These are phyloP conservation scores for Aix galericulata DNA, from an alignment of 2,113 vertebrate genomes.

Conservation along the genomic window DNA sequence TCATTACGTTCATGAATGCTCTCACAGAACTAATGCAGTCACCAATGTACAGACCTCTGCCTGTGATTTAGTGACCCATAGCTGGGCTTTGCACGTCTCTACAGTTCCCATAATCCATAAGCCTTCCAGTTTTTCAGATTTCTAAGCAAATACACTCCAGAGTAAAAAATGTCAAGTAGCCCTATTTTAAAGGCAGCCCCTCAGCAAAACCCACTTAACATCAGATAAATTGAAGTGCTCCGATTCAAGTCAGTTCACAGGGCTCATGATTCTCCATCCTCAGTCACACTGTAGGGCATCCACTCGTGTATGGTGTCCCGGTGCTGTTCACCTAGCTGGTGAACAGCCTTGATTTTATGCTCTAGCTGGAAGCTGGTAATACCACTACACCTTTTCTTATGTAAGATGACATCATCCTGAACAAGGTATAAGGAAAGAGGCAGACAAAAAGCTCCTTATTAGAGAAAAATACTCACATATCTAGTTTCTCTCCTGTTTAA, in stretches of 20 bases:
- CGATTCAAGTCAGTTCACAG: neutral
- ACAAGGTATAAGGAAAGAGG: neutral
- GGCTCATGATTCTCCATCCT: neutral
- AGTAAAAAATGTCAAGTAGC: constrained; percentile 10
- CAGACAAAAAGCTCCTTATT: constrained; percentile 22
- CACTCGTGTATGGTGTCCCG: neutral
- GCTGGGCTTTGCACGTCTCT: neutral
- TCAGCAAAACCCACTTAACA: neutral
- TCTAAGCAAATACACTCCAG: constrained; percentile 38
- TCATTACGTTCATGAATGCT: neutral
- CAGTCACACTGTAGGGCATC: accelerated
- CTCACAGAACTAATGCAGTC: neutral
- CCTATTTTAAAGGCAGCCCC: constrained; percentile 21
- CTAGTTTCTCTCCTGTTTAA: neutral
- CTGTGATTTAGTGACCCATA: neutral
- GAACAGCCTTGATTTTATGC: neutral
- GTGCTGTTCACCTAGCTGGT: neutral
- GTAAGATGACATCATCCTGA: neutral
- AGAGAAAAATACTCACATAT: neutral
- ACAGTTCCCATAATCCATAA: neutral
- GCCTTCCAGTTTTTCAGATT: neutral
- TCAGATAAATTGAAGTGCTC: neutral
- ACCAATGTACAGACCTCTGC: neutral
- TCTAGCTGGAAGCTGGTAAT: neutral
- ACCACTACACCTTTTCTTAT: neutral